phyloP scores from a whole-genome alignment of 1,140 invertebrate species.

The Proales similis region DNA sequence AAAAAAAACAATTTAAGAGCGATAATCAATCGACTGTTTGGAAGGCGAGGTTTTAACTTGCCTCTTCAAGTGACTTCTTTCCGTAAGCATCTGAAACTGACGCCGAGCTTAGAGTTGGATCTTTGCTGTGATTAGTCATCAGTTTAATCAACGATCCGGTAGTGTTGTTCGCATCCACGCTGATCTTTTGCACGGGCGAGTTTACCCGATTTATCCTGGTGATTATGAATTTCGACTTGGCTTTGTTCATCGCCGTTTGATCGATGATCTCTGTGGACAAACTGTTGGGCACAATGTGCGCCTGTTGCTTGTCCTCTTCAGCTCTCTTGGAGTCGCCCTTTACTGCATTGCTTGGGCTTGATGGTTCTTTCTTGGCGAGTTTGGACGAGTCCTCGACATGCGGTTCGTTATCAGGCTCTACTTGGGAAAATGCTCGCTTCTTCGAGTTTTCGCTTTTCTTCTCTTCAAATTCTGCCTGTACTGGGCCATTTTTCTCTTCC shows the following conservation, averaged over 20 bases:
- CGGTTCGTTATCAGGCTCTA: conserved; percentile 26
- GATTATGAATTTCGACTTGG: no score
- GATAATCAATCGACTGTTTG: neutral
- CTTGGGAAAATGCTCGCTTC: conserved; percentile 14
- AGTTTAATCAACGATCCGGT: conserved; percentile 15
- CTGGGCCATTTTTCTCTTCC: conserved; percentile 7
- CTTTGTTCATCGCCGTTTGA: no score
- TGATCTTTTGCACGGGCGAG: no score
- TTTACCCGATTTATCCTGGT: no score
- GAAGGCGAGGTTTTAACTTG: no score
- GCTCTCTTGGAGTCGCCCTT: neutral
- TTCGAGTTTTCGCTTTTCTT: conserved; percentile 9
- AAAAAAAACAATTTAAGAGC: neutral
- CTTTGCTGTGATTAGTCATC: conserved; percentile 28
- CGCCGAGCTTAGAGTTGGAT: conserved; percentile 4
- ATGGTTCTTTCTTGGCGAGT: conserved; percentile 14
- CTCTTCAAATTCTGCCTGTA: neutral
- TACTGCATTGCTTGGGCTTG: neutral
- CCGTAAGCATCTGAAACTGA: conserved; percentile 4
- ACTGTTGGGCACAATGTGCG: no score
- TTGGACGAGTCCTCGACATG: no score
- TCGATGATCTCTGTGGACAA: no score
- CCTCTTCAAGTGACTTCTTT: no score
- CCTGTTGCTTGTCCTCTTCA: neutral
- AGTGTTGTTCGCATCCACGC: conserved; percentile 9